These are phyloP conservation scores for Siderastrea radians DNA, from an alignment of 92 coral and sea anemone genomes.

Conservation along the genomic window DNA sequence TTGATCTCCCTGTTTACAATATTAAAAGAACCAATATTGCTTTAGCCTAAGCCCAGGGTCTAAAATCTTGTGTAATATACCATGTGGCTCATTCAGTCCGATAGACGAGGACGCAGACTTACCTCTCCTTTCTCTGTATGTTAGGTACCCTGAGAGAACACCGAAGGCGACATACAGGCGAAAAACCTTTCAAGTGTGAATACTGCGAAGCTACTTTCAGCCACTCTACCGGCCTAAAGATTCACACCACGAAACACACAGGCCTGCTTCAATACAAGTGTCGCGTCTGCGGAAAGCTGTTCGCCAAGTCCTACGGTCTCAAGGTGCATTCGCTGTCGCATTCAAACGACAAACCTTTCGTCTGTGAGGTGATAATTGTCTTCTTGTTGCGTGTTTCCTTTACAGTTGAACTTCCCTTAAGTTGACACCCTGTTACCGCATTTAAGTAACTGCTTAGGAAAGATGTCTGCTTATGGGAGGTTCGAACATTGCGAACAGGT, in stretches of 20 bases:
- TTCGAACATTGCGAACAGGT: no score
- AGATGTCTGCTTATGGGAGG: no score
- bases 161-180: slow-evolving; percentile 73
- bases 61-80: no score
- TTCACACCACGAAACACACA: slow-evolving; percentile 70
- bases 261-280: slow-evolving; percentile 74
- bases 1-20: no score
- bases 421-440: not conserved
- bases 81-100: no score
- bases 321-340: slow-evolving; percentile 83
- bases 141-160: slow-evolving; percentile 73
- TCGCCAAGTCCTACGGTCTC: slow-evolving; percentile 77
- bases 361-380: slow-evolving; percentile 69
- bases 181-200: slow-evolving; percentile 77
- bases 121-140: not conserved
- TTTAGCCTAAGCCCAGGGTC: no score
- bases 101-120: not conserved
- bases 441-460: no score
- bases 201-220: slow-evolving; percentile 73
- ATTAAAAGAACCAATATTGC: no score
- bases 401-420: not conserved
- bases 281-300: slow-evolving; percentile 67
- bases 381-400: not conserved
- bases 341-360: slow-evolving; percentile 77
- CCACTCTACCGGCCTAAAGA: slow-evolving; percentile 49